These are phyloP conservation scores for Cassiopea xamachana DNA, from an alignment of 30 jellyfish, hydroid and myxozoan genomes.

Conservation along the genomic window DNA sequence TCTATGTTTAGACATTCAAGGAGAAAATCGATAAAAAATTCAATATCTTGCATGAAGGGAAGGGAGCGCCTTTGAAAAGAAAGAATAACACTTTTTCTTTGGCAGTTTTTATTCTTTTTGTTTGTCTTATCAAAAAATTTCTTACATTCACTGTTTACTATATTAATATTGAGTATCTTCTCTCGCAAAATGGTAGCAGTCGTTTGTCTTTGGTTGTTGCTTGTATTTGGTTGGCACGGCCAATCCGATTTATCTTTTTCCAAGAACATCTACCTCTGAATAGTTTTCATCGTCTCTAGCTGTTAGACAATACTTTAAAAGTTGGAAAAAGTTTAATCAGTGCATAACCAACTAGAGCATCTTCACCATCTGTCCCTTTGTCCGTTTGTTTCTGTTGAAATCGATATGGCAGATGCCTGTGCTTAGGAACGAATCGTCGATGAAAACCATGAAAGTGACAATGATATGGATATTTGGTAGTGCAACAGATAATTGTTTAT, in stretches of 20 bases:
- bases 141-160: background rate
- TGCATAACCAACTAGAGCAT: conserved; percentile 61
- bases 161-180: too few species aligned
- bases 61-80: too few species aligned
- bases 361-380: conserved; percentile 65
- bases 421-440: conserved; percentile 57
- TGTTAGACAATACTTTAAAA: conserved; percentile 19
- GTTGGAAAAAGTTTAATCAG: too few species aligned
- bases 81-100: too few species aligned
- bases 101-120: background rate
- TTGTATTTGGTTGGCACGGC: too few species aligned
- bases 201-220: too few species aligned
- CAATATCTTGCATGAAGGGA: background rate
- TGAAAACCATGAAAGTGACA: conserved; percentile 78
- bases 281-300: too few species aligned
- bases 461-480: conserved; percentile 63
- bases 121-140: background rate
- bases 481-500: background rate
- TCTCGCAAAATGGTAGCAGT: too few species aligned
- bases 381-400: conserved; percentile 79
- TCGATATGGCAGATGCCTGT: conserved; percentile 64
- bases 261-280: too few species aligned
- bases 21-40: background rate
- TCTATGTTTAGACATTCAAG: conserved; percentile 3
- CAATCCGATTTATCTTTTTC: too few species aligned